Conservation (phyloP, 2,113 vertebrate species). For the Equus przewalskii region DNA sequence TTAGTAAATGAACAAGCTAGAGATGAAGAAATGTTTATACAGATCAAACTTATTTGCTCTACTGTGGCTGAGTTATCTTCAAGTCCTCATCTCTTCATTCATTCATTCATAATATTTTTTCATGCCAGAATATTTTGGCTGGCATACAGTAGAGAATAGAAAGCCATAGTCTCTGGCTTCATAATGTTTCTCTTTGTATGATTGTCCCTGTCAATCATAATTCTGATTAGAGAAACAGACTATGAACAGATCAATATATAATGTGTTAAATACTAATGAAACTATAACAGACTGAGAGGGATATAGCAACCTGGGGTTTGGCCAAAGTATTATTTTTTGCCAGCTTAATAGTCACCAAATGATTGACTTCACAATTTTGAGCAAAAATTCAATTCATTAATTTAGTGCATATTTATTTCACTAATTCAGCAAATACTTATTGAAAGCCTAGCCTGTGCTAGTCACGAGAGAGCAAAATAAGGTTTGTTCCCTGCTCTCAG, state of each 20-base stretch:
- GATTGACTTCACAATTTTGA: not conserved
- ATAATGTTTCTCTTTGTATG: not conserved
- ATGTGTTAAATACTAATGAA: not conserved
- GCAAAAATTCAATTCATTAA: not conserved
- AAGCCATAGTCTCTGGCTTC: not conserved
- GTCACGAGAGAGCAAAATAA: not conserved
- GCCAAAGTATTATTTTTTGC: not conserved
- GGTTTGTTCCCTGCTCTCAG: not conserved
- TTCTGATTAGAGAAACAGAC: not conserved
- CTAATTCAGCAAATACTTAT: not conserved
- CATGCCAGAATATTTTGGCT: not conserved
- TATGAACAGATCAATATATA: not conserved
- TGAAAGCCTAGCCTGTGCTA: not conserved
- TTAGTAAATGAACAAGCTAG: not conserved
- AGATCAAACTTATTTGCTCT: not conserved
- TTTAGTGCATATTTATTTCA: not conserved
- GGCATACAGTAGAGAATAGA: not conserved
- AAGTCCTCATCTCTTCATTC: not conserved
- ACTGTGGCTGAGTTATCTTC: not conserved
- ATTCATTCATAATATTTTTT: not conserved
- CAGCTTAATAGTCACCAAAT: not conserved
- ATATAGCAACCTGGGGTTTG: not conserved
- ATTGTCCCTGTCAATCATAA: not conserved
- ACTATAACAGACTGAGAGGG: not conserved
- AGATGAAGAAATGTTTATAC: not conserved